Conservation (phyloP, 2,797 vertebrate species). For the Adelosebastes latens region DNA sequence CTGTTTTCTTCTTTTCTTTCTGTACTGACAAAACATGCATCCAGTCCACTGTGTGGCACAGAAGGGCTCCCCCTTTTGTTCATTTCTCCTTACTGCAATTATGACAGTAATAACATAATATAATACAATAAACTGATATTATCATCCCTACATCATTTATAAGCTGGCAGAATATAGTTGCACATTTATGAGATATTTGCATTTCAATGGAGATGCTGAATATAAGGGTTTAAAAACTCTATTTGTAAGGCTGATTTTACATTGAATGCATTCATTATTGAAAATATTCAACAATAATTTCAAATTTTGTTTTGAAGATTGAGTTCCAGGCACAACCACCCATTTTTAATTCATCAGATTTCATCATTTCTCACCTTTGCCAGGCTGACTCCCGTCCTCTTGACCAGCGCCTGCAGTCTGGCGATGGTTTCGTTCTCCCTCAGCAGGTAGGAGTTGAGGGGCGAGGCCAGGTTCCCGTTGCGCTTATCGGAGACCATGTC, state of each 20-base stretch:
- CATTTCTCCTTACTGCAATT: neutral
- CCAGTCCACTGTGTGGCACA: neutral
- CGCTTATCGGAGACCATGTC: constrained; percentile 94
- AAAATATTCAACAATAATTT: neutral
- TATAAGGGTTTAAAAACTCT: neutral
- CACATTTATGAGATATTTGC: neutral
- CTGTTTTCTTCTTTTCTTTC: neutral
- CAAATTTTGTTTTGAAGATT: neutral
- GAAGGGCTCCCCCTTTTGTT: constrained; percentile 14
- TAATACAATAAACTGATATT: neutral
- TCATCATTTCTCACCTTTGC: constrained; percentile 87
- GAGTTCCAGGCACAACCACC: neutral
- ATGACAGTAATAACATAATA: neutral
- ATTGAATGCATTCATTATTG: neutral
- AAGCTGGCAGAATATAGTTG: neutral
- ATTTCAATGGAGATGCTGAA: neutral
- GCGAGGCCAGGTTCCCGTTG: constrained; percentile 94
- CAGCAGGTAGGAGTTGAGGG: constrained; percentile 92
- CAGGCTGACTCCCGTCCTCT: constrained; percentile 96
- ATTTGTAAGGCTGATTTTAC: neutral
- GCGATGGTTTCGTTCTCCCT: constrained; percentile 98
- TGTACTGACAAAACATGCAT: neutral
- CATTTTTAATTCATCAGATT: neutral
- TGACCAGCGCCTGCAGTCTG: constrained; percentile 95
- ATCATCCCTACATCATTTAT: neutral